Percentiles rank a stretch among this genome's conserved stretches.
phyloP scores from a whole-genome alignment of 2,797 vertebrate genomes.

The Micrastur ruficollis region DNA sequence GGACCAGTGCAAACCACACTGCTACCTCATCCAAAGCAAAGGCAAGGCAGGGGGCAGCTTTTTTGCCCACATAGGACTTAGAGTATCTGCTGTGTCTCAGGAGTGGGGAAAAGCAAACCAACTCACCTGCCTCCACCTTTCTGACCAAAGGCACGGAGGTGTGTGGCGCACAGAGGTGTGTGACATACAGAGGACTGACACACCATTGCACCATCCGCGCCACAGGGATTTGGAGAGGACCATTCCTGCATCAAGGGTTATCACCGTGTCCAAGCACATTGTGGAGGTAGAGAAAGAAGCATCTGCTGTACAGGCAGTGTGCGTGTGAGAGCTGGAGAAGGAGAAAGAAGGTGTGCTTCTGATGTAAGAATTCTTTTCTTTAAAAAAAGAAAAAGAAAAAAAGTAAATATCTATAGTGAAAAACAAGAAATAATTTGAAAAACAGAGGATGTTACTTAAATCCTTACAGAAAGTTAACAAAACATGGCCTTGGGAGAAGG shows the following conservation, averaged over 20 bases:
- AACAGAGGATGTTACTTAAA: no score
- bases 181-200: not conserved
- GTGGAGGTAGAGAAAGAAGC: not conserved
- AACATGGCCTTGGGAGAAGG: no score
- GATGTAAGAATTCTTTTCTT: no score
- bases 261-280: accelerated
- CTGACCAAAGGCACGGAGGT: accelerated
- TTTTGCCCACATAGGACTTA: not conserved
- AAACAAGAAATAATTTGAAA: no score
- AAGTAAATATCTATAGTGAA: no score
- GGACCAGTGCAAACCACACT: not conserved
- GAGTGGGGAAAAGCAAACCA: not conserved
- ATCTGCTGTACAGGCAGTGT: not conserved
- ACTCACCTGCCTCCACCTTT: not conserved
- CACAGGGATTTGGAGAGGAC: not conserved
- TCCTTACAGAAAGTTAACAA: no score
- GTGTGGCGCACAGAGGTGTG: accelerated
- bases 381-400: no score
- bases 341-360: not conserved
- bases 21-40: not conserved
- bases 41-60: not conserved
- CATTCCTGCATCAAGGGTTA: not conserved
- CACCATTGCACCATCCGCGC: not conserved
- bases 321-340: not conserved
- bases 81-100: not conserved